Percentiles rank a stretch among this genome's conserved stretches.
Evolutionary conservation across 1,140 invertebrate species (phyloP).

Genomic region (Drosophila subpulchrella): DNA sequence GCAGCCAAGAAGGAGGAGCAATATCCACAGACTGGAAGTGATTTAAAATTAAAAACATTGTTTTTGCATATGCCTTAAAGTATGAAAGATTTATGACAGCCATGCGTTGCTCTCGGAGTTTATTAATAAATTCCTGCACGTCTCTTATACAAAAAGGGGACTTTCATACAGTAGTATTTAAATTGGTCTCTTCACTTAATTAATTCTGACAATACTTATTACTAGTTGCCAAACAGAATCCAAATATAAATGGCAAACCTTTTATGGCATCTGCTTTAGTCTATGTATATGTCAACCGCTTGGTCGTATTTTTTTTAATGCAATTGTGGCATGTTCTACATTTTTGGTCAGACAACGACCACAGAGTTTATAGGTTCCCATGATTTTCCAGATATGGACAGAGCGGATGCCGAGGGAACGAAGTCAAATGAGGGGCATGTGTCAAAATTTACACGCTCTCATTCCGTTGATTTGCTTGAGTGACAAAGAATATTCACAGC

Average conservation of each 20-base stretch:
- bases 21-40: constrained; percentile 44
- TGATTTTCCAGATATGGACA: constrained; percentile 21
- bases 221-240: constrained; percentile 17
- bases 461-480: constrained; percentile 69
- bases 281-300: constrained; percentile 22
- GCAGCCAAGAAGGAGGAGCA: constrained; percentile 14
- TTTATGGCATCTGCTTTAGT: constrained; percentile 23
- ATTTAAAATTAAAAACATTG: constrained; percentile 75
- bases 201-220: constrained; percentile 55
- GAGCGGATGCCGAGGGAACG: constrained; percentile 5
- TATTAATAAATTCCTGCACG: constrained; percentile 71
- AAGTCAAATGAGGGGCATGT: constrained; percentile 65
- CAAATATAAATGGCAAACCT: constrained; percentile 31
- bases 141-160: constrained; percentile 27
- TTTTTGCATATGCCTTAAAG: constrained; percentile 75
- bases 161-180: constrained; percentile 59
- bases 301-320: constrained; percentile 26
- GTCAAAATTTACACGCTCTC: constrained; percentile 79
- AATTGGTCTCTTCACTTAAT: constrained; percentile 64
- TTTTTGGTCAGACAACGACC: constrained; percentile 67
- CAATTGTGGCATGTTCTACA: constrained; percentile 52
- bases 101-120: constrained; percentile 58
- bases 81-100: constrained; percentile 80
- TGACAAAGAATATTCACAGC: constrained; percentile 43
- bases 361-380: constrained; percentile 45